Evolutionary conservation across 1,140 invertebrate species (phyloP), one percentile per base, ranked within the genome.

Genomic region (Ridgeia piscesae): DNA sequence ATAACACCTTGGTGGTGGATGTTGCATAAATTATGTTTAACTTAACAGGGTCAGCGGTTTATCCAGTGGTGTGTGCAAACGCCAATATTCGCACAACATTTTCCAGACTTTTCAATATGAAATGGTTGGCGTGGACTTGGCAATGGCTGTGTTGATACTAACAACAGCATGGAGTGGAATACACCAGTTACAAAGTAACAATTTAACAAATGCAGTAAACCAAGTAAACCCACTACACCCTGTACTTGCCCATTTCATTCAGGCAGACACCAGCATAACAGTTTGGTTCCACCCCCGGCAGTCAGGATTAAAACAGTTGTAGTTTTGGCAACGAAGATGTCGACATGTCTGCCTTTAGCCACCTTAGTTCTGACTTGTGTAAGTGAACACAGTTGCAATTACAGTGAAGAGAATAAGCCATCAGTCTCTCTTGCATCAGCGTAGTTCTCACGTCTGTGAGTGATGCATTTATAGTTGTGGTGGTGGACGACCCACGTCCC

Each of bases 91-190:
- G 33, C 21, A 42, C 31, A 17, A 34, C 33, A n/a, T 34, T 33
- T 34, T 17, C 42, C 34, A 35, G 34, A n/a, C 34, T 77, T 31
- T 88, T 33, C 31, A 27, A 14, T 91, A 33, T 48, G 31, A 91
- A 93, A 88, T 88, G 35, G 50, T 93, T 91, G 88, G 35, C 91
- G 31, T 33, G 34, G 77, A 8, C 93, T 33, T 27, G 92, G 77
- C 9, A 11, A 88, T 33, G 8, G 31, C n/a, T 0, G 1, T 88
- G 35, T 33, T 89, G n/a, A 35, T 35, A 33, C 6, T 35, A 88
- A 33, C 34, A 33, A 35, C 35, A n/a, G 1, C 89, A 17, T 33
- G 48, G 48, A 50, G 48, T 42, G 42, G 42, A 11, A 42, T 42
- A 42, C 42, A 42, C 42, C 11, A 42, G 42, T 42, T 42, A 42